Evolutionary conservation across 2,797 vertebrate species (phyloP).

Genomic region (Gila robusta): DNA sequence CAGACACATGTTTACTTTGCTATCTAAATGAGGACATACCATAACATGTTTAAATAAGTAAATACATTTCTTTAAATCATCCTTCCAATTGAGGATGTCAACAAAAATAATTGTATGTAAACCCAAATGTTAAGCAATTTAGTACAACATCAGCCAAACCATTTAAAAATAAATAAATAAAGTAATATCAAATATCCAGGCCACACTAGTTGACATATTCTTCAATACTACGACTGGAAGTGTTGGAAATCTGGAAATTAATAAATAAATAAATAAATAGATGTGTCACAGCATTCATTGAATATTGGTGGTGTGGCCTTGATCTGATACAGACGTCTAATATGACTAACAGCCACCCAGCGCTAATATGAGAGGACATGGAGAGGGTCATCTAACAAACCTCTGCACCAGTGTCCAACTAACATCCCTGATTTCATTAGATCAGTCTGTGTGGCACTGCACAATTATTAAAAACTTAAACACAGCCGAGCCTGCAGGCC

Average conservation of each 20-base stretch:
- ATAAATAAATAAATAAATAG: neutral
- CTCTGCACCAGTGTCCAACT: constrained; percentile 79
- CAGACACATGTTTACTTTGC: constrained; percentile 31
- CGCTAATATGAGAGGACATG: constrained; percentile 80
- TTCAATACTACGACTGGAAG: neutral
- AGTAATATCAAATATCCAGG: neutral
- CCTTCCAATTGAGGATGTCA: neutral
- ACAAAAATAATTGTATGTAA: neutral
- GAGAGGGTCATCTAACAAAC: constrained; percentile 80
- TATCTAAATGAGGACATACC: neutral
- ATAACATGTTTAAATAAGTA: neutral
- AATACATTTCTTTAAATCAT: neutral
- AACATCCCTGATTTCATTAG: constrained; percentile 78
- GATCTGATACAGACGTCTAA: constrained; percentile 80
- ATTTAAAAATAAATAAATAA: neutral
- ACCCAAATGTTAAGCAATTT: neutral
- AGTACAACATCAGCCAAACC: neutral
- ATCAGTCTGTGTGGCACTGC: constrained; percentile 73
- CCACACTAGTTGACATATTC: neutral
- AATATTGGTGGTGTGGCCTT: constrained; percentile 80
- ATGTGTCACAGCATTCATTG: constrained; percentile 73
- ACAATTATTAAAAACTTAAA: constrained; percentile 83
- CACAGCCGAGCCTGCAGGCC: constrained; percentile 74
- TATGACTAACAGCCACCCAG: constrained; percentile 83
- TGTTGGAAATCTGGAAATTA: neutral